Conservation (phyloP, 2,888 invertebrate species). For the Physocephala rufipes region DNA sequence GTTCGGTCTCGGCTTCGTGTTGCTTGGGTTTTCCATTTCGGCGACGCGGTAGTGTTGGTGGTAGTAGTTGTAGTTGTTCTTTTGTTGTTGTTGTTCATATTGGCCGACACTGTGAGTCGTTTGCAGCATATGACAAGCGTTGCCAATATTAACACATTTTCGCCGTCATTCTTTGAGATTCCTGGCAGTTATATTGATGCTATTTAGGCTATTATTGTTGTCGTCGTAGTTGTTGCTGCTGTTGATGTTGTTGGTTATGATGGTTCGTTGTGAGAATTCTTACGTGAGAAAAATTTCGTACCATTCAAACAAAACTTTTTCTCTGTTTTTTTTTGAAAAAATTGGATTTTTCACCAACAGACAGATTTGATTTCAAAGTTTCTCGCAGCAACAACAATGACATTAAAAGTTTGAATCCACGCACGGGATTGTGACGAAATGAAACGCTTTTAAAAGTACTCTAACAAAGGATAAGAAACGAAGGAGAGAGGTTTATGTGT, state of each 20-base stretch:
- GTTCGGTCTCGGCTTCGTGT: no score
- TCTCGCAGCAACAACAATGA: no score
- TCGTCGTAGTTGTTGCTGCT: slow-evolving; percentile 4
- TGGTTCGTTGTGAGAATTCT: background rate
- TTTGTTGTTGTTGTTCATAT: slow-evolving; percentile 11
- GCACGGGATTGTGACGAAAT: no score
- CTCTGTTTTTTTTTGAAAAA: background rate
- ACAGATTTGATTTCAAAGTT: no score
- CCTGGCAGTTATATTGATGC: background rate
- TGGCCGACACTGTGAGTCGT: background rate
- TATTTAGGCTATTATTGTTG: background rate
- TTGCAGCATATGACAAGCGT: background rate
- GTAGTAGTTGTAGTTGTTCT: background rate
- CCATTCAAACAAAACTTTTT: background rate
- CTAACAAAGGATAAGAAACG: no score
- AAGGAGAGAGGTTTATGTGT: no score
- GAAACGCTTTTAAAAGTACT: no score
- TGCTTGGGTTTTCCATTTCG: no score
- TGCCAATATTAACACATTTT: slow-evolving; percentile 35
- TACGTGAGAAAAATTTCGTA: background rate
- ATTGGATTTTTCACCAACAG: background rate
- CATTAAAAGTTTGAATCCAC: no score
- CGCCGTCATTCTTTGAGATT: slow-evolving; percentile 22
- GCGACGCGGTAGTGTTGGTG: background rate
- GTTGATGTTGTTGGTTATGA: slow-evolving; percentile 15